Conservation (phyloP, 2,797 vertebrate species). For the Betta splendens region DNA sequence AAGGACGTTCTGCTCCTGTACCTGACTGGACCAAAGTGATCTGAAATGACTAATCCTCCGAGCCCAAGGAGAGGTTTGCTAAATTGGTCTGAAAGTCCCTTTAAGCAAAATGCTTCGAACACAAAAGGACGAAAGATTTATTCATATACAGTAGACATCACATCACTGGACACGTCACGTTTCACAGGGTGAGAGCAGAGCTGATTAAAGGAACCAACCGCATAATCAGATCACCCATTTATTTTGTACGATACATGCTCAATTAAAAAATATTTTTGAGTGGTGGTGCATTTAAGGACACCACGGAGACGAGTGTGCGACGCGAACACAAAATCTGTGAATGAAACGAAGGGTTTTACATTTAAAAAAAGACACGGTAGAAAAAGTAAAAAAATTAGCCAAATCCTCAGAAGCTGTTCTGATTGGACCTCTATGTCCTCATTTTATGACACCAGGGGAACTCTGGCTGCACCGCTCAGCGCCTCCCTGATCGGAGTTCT, state of each 20-base stretch:
- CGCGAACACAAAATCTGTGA: no score
- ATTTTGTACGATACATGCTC: no score
- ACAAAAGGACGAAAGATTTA: slow-evolving; percentile 17
- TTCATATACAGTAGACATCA: slow-evolving; percentile 8
- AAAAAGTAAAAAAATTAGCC: no score
- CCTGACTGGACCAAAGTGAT: slow-evolving; percentile 15
- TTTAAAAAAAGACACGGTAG: no score
- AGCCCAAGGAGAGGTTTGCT: slow-evolving; percentile 1
- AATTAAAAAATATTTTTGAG: no score
- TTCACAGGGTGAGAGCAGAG: slow-evolving; percentile 19
- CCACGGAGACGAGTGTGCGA: no score
- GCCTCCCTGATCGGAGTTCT: background rate
- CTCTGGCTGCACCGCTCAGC: background rate
- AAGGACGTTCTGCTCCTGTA: slow-evolving; percentile 6
- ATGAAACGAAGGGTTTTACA: no score
- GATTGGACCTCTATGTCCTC: background rate
- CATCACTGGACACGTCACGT: background rate
- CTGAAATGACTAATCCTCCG: slow-evolving; percentile 24
- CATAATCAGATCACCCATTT: no score
- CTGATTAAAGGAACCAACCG: no score
- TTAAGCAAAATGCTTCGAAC: slow-evolving; percentile 2
- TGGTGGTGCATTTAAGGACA: no score
- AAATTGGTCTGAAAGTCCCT: background rate
- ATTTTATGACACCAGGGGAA: no score
- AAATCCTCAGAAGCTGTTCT: no score